Base-by-base conservation (phyloP, 2,797 vertebrate species). In the Gila robusta region DNA sequence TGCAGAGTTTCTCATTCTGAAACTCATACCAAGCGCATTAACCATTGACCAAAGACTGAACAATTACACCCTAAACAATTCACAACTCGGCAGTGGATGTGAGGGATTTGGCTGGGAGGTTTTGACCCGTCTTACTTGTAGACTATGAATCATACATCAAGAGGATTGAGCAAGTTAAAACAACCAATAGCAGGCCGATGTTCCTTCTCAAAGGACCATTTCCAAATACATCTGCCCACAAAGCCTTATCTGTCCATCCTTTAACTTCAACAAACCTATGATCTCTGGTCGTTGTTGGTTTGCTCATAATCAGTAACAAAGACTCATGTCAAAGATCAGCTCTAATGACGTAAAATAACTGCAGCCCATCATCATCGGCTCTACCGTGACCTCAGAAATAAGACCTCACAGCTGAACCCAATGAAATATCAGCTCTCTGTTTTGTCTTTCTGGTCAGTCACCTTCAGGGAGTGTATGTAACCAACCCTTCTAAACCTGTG, bases 121-220 rank as follows among this genome's bases (percentile, higher is more conserved):
- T 74, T 44, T 37, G 67, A 71, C 83, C 78, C 0, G 23, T 28
- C 4, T 77, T 77, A 14, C 72, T 76, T 66, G 49, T 86, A 81
- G 12, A 32, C 62, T 26, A 32, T 89, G 89, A 87, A 81, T 89
- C 88, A 89, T 74, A 49, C 83, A 82, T 83, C 62, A 44, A 86
- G 47, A 56, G 41, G 84, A 82, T 78, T 71, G 74, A 82, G 85
- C 73, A 86, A 88, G 87, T 73, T 87, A 89, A 88, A 89, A 77
- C 78, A 89, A 69, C 83, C 64, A 49, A 80, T 56, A 70, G 66
- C 74, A 67, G 81, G 47, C 32, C 19, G 28, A 79, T 59, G 47
- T 71, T 70, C 47, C 35, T 71, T 56, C 23, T 59, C 78, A 85
- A 67, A 62, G 81, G 62, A 59, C 72, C 56, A 81, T 85, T 76